A percentile compares a stretch with the other conserved stretches of the same genome.
These are phyloP conservation scores for Trissolcus basalis DNA, from an alignment of 1,140 invertebrate species.

Conservation along the genomic window DNA sequence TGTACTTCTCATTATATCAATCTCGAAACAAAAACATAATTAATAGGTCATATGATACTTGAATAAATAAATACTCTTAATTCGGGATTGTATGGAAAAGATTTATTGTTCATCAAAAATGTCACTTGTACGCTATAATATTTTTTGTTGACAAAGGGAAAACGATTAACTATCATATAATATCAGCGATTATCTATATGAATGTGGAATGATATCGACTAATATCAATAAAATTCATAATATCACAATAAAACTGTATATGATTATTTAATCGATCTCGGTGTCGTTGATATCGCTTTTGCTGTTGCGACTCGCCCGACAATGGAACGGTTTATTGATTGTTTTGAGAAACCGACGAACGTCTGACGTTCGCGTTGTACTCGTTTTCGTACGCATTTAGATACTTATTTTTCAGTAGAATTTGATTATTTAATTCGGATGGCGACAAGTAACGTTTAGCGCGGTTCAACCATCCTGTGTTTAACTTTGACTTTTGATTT, in stretches of 20 bases:
- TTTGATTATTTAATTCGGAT: constrained; percentile 73
- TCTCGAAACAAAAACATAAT: not conserved
- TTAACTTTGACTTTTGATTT: constrained; percentile 59
- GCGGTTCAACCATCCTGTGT: constrained; percentile 66
- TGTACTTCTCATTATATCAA: too few species aligned
- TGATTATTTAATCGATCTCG: constrained; percentile 69
- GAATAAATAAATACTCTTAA: constrained; percentile 6
- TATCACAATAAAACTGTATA: constrained; percentile 73
- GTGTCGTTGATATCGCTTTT: constrained; percentile 64
- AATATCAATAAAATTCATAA: constrained; percentile 74
- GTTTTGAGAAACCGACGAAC: constrained; percentile 68
- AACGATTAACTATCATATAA: constrained; percentile 74
- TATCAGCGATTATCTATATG: constrained; percentile 73
- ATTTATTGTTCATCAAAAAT: constrained; percentile 74
- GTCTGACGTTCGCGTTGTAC: constrained; percentile 73
- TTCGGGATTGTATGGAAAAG: constrained; percentile 69
- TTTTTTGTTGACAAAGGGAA: constrained; percentile 68
- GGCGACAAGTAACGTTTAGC: constrained; percentile 67
- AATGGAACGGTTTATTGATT: constrained; percentile 61
- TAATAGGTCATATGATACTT: not conserved
- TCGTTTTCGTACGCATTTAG: constrained; percentile 71
- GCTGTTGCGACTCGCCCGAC: constrained; percentile 53
- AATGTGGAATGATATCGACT: constrained; percentile 73
- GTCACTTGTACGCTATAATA: constrained; percentile 71
- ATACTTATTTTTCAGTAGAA: constrained; percentile 73